phyloP scores from a whole-genome alignment of 2,888 invertebrate genomes.

The Nomada ruficornis region DNA sequence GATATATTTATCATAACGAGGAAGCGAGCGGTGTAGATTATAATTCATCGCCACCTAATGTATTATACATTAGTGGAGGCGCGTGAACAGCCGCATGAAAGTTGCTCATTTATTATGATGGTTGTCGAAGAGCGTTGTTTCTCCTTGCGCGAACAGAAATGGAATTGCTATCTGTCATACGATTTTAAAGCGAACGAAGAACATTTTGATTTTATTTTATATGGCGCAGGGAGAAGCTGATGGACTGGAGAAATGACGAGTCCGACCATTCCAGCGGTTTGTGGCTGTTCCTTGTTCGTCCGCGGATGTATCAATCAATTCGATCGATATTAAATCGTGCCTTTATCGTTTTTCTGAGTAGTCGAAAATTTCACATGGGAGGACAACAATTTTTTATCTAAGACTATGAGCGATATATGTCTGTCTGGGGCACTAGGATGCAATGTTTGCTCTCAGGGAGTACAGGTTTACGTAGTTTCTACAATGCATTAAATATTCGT shows the following conservation, averaged over 20 bases:
- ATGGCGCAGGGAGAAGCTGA: slow-evolving; percentile 58
- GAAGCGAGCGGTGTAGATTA: background rate
- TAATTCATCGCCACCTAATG: background rate
- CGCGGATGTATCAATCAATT: background rate
- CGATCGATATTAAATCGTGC: slow-evolving; percentile 11
- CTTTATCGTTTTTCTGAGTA: slow-evolving; percentile 40
- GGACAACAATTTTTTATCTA: slow-evolving; percentile 60
- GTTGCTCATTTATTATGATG: slow-evolving; percentile 42
- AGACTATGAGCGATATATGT: slow-evolving; percentile 68
- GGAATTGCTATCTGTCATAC: slow-evolving; percentile 30
- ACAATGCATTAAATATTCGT: background rate
- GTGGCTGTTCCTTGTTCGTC: slow-evolving; percentile 15
- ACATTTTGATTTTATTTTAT: slow-evolving; percentile 41
- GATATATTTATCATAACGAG: background rate
- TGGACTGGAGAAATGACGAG: slow-evolving; percentile 78
- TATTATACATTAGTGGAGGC: background rate
- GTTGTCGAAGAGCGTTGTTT: slow-evolving; percentile 26
- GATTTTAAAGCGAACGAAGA: slow-evolving; percentile 40
- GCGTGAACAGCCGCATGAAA: slow-evolving; percentile 23
- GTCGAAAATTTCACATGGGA: slow-evolving; percentile 73
- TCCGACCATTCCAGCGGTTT: slow-evolving; percentile 74
- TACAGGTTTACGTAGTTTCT: slow-evolving; percentile 54
- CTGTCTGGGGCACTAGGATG: slow-evolving; percentile 61
- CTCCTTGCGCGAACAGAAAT: slow-evolving; percentile 7
- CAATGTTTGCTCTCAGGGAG: slow-evolving; percentile 67